Conservation (phyloP, 2,797 vertebrate species). For the Clarias laeviceps region DNA sequence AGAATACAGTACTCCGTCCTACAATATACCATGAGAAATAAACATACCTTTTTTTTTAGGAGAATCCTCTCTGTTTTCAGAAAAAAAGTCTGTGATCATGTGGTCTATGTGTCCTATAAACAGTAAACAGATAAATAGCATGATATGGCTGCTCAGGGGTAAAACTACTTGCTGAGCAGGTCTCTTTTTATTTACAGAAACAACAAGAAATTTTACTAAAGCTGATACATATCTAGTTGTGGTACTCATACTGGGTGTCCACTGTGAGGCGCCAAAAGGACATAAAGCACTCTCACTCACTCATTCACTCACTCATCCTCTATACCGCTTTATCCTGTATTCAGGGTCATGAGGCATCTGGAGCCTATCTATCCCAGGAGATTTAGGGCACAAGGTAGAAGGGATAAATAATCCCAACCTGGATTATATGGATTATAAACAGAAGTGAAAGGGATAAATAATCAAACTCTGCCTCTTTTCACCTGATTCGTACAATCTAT, state of each 20-base stretch:
- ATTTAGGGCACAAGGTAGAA: too few species aligned
- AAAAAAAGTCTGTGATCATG: slow-evolving; percentile 2
- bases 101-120: slow-evolving; percentile 25
- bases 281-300: not conserved
- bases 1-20: not conserved
- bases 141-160: not conserved
- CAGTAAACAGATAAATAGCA: slow-evolving; percentile 2
- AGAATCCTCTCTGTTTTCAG: not conserved
- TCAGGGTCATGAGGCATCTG: too few species aligned
- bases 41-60: not conserved
- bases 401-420: too few species aligned
- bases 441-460: too few species aligned
- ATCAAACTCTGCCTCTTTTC: too few species aligned
- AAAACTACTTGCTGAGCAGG: not conserved
- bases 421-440: too few species aligned
- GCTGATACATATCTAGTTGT: not conserved
- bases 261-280: not conserved
- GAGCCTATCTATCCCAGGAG: too few species aligned
- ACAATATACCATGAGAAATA: not conserved
- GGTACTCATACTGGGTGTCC: not conserved
- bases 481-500: too few species aligned
- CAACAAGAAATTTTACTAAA: not conserved
- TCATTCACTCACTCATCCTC: too few species aligned
- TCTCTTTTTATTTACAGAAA: slow-evolving; percentile 12
- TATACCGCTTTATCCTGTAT: too few species aligned